phyloP scores from a whole-genome alignment of 2,888 invertebrate species.

The Neelides folsomi region DNA sequence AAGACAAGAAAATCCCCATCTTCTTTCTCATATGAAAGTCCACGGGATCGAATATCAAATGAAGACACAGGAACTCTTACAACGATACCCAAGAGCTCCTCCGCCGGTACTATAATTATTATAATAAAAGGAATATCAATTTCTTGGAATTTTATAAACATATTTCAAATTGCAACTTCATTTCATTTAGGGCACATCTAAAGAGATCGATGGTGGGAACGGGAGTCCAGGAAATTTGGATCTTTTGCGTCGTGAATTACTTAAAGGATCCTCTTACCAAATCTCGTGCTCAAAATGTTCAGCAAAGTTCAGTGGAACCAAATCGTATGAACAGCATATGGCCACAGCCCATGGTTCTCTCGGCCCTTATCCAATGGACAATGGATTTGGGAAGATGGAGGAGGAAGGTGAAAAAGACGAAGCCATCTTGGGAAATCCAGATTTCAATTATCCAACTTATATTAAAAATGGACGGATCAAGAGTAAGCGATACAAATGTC shows the following conservation, averaged over 20 bases:
- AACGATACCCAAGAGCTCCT: constrained; percentile 13
- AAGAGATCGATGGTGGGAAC: constrained; percentile 1
- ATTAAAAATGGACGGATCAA: constrained; percentile 59
- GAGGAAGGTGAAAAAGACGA: constrained; percentile 40
- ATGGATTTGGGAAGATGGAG: constrained; percentile 43
- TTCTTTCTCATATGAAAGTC: constrained; percentile 55
- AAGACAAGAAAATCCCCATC: constrained; percentile 50
- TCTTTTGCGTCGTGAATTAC: background rate
- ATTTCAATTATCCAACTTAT: constrained; percentile 61
- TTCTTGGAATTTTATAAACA: no score
- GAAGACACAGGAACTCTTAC: constrained; percentile 31
- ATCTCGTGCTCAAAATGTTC: constrained; percentile 43
- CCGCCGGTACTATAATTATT: constrained; percentile 3
- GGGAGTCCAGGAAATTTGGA: constrained; percentile 7
- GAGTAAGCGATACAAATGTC: constrained; percentile 66
- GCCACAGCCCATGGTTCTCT: constrained; percentile 35
- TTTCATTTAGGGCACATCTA: background rate
- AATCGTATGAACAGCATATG: constrained; percentile 55
- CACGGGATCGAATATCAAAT: constrained; percentile 63
- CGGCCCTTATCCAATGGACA: background rate
- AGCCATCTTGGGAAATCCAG: constrained; percentile 52
- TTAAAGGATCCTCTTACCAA: constrained; percentile 3
- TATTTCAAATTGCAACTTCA: background rate
- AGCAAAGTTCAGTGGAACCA: constrained; percentile 57
- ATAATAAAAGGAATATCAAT: no score